Conservation (phyloP, 2,888 invertebrate genomes). For the Gasteruption jaculator region DNA sequence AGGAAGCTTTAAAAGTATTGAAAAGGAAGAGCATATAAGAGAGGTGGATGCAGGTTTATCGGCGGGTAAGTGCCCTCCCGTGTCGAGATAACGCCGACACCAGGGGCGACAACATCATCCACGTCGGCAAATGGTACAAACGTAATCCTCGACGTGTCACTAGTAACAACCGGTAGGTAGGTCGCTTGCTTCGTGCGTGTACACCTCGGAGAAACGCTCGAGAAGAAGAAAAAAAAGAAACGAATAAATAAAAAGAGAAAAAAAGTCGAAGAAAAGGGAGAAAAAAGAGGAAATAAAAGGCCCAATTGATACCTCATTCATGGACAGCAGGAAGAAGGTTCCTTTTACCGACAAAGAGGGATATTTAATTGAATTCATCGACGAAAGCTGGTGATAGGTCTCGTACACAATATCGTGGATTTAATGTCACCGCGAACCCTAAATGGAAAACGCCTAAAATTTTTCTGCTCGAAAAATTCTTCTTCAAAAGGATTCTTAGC, state of each 20-base stretch:
- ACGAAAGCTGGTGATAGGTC: too few relatives aligned
- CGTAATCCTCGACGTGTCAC: conserved; percentile 43
- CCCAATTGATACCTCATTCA: conserved; percentile 30
- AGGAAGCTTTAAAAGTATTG: too few relatives aligned
- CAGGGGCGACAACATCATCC: conserved; percentile 49
- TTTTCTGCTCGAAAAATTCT: too few relatives aligned
- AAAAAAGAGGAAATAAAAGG: conserved; percentile 18
- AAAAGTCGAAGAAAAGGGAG: too few relatives aligned
- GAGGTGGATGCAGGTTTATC: conserved; percentile 36
- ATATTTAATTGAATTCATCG: too few relatives aligned
- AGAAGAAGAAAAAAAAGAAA: conserved; percentile 15
- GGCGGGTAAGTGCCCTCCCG: conserved; percentile 49
- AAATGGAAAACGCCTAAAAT: too few relatives aligned
- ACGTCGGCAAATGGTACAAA: conserved; percentile 42
- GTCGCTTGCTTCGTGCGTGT: conserved; percentile 17
- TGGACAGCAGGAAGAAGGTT: conserved; percentile 26
- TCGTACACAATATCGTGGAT: too few relatives aligned
- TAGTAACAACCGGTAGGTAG: conserved; percentile 40
- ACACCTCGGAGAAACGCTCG: conserved; percentile 15
- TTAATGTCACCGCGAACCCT: too few relatives aligned
- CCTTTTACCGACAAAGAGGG: conserved; percentile 27
- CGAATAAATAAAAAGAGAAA: conserved; percentile 15
- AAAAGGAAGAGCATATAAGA: conserved; percentile 18
- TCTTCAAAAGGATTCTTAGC: too few relatives aligned
- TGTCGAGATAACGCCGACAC: conserved; percentile 50